Evolutionary conservation across 1,140 invertebrate genomes (phyloP).

Genomic region (Teleogryllus occipitalis): DNA sequence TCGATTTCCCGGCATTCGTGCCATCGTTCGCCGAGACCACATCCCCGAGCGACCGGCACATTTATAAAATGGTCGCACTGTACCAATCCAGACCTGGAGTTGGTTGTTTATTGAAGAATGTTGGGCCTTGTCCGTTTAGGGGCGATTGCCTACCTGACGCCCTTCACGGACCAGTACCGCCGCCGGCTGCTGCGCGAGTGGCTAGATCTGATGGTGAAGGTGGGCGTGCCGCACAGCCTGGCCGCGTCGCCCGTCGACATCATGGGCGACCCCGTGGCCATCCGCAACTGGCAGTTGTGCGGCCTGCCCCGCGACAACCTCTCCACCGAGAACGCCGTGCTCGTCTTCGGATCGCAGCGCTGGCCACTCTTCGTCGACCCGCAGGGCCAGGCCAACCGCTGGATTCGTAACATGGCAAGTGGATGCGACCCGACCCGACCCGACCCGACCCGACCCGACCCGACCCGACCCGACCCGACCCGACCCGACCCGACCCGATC

Average conservation of each 20-base stretch:
- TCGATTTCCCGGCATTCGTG: no score
- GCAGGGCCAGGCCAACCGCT: slow-evolving; percentile 60
- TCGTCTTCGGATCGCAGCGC: slow-evolving; percentile 47
- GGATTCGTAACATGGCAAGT: slow-evolving; percentile 59
- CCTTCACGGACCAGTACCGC: slow-evolving; percentile 51
- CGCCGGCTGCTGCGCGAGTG: slow-evolving; percentile 32
- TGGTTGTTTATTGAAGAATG: no score
- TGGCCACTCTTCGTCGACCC: slow-evolving; percentile 68
- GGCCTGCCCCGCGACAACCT: slow-evolving; percentile 57
- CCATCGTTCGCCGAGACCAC: no score
- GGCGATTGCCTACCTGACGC: slow-evolving; percentile 59
- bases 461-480: no score
- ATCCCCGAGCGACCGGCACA: no score
- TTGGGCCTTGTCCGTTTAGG: slow-evolving; percentile 37
- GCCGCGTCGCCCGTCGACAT: slow-evolving; percentile 48
- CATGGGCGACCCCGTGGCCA: slow-evolving; percentile 52
- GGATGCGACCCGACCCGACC: no score
- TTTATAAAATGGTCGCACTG: no score
- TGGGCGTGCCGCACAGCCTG: slow-evolving; percentile 43
- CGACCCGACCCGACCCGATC: no score
- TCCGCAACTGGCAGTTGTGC: slow-evolving; percentile 54
- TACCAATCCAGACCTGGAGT: no score
- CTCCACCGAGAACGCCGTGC: slow-evolving; percentile 60
- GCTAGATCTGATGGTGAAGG: slow-evolving; percentile 25
- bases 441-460: no score